A percentile compares a stretch with the other conserved stretches of the same genome.
Evolutionary conservation across 1,140 invertebrate species (phyloP).

Genomic region (Pogonomyrmex barbatus): DNA sequence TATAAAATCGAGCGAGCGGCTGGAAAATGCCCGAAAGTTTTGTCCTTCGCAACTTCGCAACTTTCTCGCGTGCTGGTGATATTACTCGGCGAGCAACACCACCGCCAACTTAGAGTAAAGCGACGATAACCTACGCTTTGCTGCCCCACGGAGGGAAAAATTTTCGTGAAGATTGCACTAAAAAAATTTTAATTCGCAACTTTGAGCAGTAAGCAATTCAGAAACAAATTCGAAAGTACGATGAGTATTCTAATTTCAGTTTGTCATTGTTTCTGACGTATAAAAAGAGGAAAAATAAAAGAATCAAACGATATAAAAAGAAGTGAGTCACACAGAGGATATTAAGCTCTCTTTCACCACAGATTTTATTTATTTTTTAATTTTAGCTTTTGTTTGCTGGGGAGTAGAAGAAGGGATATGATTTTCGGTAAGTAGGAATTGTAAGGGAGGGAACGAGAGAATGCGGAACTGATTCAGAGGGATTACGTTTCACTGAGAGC

Average conservation of each 20-base stretch:
- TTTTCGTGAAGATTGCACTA: constrained; percentile 63
- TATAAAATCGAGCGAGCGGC: constrained; percentile 73
- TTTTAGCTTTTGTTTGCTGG: constrained; percentile 75
- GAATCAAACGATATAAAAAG: background rate
- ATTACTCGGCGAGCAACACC: constrained; percentile 67
- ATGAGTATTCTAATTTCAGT: constrained; percentile 82
- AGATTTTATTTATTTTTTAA: constrained; percentile 78
- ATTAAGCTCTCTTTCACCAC: background rate
- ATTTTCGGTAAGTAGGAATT: constrained; percentile 53
- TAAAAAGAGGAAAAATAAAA: background rate
- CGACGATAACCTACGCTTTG: constrained; percentile 49
- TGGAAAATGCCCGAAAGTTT: constrained; percentile 70
- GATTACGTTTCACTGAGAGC: constrained; percentile 64
- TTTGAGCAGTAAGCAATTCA: constrained; percentile 81
- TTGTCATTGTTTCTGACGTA: constrained; percentile 29
- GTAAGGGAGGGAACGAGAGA: constrained; percentile 62
- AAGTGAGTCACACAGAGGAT: background rate
- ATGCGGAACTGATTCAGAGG: background rate
- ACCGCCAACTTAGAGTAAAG: constrained; percentile 66
- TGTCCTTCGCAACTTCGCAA: constrained; percentile 71
- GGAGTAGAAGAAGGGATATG: constrained; percentile 16
- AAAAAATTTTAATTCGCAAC: constrained; percentile 83
- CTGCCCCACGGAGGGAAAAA: constrained; percentile 45
- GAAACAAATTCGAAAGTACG: constrained; percentile 78
- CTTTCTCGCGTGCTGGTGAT: constrained; percentile 60